Percentiles rank a stretch among this genome's conserved stretches.
Conservation (phyloP, 2,113 vertebrate genomes). For the Catharus minimus region DNA sequence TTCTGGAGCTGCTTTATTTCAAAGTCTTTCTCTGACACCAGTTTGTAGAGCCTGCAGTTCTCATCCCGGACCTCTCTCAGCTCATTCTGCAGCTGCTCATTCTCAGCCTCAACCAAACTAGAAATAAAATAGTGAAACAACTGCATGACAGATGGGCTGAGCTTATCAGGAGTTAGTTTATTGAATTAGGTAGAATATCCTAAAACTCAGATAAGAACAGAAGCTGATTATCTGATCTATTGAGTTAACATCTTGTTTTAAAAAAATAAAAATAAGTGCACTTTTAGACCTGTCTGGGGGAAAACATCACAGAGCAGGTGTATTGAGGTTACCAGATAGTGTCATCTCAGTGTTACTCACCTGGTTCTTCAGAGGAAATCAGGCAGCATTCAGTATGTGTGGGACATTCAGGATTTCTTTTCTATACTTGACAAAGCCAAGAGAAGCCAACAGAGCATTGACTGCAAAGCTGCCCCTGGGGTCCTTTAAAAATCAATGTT, state of each 20-base stretch:
- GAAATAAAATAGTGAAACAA: neutral
- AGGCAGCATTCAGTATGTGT: neutral
- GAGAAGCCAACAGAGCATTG: neutral
- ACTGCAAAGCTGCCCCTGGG: neutral
- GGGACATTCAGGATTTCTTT: neutral
- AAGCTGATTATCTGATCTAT: neutral
- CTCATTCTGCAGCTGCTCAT: slow-evolving; percentile 74
- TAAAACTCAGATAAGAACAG: neutral
- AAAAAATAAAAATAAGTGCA: neutral
- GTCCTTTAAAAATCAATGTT: neutral
- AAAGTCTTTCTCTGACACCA: slow-evolving; percentile 88
- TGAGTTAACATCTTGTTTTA: neutral
- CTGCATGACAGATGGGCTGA: neutral
- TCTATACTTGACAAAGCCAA: neutral
- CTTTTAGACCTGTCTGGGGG: neutral
- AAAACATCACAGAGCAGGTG: neutral
- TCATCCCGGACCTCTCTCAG: slow-evolving; percentile 85
- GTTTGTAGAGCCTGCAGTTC: slow-evolving; percentile 87
- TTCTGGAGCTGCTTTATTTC: slow-evolving; percentile 87
- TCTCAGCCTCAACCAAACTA: slow-evolving; percentile 73
- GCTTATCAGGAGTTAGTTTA: neutral
- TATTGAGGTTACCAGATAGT: neutral
- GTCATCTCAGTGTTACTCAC: neutral
- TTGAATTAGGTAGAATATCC: neutral
- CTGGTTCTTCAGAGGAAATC: neutral